phyloP scores from a whole-genome alignment of 2,888 invertebrate genomes.

The Agrotis puta region DNA sequence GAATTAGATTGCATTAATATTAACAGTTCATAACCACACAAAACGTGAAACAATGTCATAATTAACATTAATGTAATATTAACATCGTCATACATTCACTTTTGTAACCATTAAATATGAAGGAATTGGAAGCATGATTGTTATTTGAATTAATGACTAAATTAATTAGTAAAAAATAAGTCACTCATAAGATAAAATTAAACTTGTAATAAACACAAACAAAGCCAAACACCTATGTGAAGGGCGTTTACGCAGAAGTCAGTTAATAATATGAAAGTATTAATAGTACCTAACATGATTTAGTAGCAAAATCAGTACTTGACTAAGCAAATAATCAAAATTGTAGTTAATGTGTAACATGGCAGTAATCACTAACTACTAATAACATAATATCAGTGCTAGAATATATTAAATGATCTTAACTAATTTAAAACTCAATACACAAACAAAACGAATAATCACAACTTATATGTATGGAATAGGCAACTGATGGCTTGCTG shows the following conservation, averaged over 20 bases:
- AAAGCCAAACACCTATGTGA: not conserved
- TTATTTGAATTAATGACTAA: slow-evolving; percentile 1
- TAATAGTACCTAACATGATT: slow-evolving; percentile 13
- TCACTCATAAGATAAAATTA: slow-evolving; percentile 8
- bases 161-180: slow-evolving; percentile 7
- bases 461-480: slow-evolving; percentile 82
- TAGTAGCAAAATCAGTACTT: slow-evolving; percentile 4
- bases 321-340: slow-evolving; percentile 6
- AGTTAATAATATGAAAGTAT: slow-evolving; percentile 3
- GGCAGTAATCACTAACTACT: slow-evolving; percentile 17
- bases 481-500: slow-evolving; percentile 85
- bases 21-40: slow-evolving; percentile 36
- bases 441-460: slow-evolving; percentile 50
- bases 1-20: slow-evolving; percentile 31
- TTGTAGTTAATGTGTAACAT: not conserved
- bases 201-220: slow-evolving; percentile 14
- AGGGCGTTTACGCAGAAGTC: not conserved
- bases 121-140: slow-evolving; percentile 17
- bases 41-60: slow-evolving; percentile 17
- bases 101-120: slow-evolving; percentile 8
- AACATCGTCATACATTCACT: slow-evolving; percentile 9
- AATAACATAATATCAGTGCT: slow-evolving; percentile 42
- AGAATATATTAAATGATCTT: slow-evolving; percentile 40
- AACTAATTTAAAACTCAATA: slow-evolving; percentile 30
- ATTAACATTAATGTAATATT: slow-evolving; percentile 4